phyloP scores from a whole-genome alignment of 2,113 vertebrate genomes.

The Erythrocebus patas region DNA sequence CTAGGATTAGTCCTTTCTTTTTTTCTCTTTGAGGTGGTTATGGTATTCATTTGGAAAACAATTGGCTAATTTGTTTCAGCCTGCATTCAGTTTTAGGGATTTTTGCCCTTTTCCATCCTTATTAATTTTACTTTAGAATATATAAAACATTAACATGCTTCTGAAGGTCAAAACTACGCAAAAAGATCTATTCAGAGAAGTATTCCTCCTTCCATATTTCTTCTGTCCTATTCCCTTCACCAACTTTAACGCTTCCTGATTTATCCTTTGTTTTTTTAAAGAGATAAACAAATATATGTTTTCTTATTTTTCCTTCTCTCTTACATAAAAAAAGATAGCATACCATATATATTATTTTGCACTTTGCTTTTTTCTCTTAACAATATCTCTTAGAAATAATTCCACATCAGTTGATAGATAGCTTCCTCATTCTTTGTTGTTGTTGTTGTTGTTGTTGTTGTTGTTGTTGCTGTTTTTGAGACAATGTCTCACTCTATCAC shows the following conservation, averaged over 20 bases:
- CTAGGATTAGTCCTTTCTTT: background rate
- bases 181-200: background rate
- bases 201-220: background rate
- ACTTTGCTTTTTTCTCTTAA: background rate
- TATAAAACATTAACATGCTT: background rate
- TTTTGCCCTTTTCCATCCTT: background rate
- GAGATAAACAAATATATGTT: background rate
- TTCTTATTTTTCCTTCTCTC: conserved; percentile 6
- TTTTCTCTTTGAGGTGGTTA: background rate
- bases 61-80: background rate
- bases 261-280: background rate
- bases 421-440: background rate
- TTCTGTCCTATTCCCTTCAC: background rate
- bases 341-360: background rate
- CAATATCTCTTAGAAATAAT: background rate
- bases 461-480: too few species aligned
- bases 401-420: background rate
- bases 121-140: conserved; percentile 7
- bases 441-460: too few species aligned
- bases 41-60: background rate
- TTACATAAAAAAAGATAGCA: background rate
- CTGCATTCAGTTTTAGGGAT: background rate
- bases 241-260: background rate
- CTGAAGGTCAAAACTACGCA: background rate
- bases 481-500: too few species aligned